Evolutionary conservation across 1,140 invertebrate species (phyloP).

Genomic region (Solenopsis invicta): DNA sequence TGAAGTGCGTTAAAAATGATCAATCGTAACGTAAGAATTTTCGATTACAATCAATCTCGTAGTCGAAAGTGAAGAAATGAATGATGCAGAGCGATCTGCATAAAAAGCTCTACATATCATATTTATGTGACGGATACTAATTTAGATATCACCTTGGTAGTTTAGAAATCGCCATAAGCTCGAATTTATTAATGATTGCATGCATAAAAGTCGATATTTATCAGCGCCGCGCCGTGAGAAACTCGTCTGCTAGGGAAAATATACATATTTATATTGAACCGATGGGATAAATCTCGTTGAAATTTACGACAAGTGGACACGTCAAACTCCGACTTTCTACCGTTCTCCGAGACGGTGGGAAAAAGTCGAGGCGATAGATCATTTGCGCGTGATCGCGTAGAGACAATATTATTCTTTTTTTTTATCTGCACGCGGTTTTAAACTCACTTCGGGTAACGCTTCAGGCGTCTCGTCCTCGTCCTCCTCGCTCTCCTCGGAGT

Average conservation of each 20-base stretch:
- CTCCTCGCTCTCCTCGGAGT: conserved; percentile 81
- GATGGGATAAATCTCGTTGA: conserved; percentile 50
- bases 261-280: conserved; percentile 44
- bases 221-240: background rate
- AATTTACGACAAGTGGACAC: conserved; percentile 44
- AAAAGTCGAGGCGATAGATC: conserved; percentile 29
- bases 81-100: background rate
- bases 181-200: conserved; percentile 31
- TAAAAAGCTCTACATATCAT: background rate
- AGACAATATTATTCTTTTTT: background rate
- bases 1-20: background rate
- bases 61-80: background rate
- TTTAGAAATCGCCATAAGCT: conserved; percentile 46
- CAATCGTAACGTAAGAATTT: background rate
- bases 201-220: conserved; percentile 20
- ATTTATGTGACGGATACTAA: background rate
- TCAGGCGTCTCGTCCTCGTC: conserved; percentile 78
- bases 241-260: conserved; percentile 19
- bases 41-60: background rate
- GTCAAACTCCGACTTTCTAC: conserved; percentile 59
- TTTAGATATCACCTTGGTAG: background rate
- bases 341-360: background rate
- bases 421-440: background rate
- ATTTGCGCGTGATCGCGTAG: conserved; percentile 11
- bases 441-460: conserved; percentile 80